A percentile compares a stretch with the other conserved stretches of the same genome.
Conservation (phyloP, 2,888 invertebrate species). For the Anoplius nigerrimus region DNA sequence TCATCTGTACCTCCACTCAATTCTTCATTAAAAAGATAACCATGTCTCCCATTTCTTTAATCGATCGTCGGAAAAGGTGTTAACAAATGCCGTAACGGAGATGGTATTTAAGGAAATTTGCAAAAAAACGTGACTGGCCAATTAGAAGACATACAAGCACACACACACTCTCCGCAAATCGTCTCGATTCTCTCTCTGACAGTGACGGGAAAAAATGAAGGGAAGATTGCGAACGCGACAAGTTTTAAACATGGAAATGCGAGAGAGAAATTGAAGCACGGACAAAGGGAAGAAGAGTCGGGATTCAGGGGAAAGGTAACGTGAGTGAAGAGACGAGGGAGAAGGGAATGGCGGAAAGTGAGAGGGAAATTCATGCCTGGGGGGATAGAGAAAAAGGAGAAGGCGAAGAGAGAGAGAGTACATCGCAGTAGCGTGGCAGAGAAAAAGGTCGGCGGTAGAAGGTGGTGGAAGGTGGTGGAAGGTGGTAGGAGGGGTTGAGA, state of each 20-base stretch:
- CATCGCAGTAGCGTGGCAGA: no score
- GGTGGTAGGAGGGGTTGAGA: no score
- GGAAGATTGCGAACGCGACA: neutral
- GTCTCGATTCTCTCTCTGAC: neutral
- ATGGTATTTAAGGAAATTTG: neutral
- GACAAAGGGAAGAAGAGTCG: conserved; percentile 6
- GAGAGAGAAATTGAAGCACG: neutral
- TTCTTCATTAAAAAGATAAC: no score
- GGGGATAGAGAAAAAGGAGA: conserved; percentile 1
- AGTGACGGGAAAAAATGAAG: conserved; percentile 5
- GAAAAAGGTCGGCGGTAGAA: no score
- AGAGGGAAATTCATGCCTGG: neutral
- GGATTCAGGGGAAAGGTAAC: neutral
- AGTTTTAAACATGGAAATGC: neutral
- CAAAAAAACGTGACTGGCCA: neutral
- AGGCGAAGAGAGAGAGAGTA: conserved; percentile 12
- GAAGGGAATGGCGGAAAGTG: neutral
- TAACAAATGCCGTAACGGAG: no score
- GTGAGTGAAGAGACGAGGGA: neutral
- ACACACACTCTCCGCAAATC: neutral
- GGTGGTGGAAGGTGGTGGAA: neutral
- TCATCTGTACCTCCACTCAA: no score
- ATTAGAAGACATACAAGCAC: no score
- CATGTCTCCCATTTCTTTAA: no score
- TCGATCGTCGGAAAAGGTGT: no score